Evolutionary conservation across 2,797 vertebrate species (phyloP), one percentile per base, ranked within the genome.

Genomic region (Trichosurus vulpecula): DNA sequence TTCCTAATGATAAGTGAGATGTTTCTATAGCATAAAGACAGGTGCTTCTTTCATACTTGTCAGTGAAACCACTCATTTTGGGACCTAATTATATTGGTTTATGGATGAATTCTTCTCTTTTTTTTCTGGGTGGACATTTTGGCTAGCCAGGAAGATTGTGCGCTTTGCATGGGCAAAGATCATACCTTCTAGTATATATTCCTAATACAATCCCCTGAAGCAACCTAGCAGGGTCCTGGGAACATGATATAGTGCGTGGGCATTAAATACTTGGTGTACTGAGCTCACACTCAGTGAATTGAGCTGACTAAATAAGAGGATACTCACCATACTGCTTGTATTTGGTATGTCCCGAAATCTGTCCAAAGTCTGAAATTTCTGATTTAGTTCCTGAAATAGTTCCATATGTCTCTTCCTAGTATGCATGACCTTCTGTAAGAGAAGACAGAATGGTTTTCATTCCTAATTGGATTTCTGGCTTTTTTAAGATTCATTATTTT

Each of bases 281-380:
- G 66, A n/a, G 5, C 41, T 74, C 16, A 74, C 6, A 74, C 9
- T 87, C 31, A 51, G 41, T 87, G 41, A 87, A 87, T 6, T 27
- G 3, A 87, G 41, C 14, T 1, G 29, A 94, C 0, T 27, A 91
- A 96, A 27, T 25, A 51, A 92, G 25, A 52, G 30, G 2, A 57
- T 96, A 99, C 99, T 99, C 99, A 99, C 99, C 99, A 99, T 99
- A 99, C 99, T 99, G 99, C 99, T 99, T 99, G 99, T 99, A 99
- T 99, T 99, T 99, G 99, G 99, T 99, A 99, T 99, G 99, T 99
- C 99, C 99, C 99, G 99, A 99, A 99, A 99, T 99, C 99, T 99
- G 99, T 99, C 99, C 99, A 99, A 99, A 98, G 99, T 99, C 99
- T 99, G 99, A 99, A 99, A 99, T 99, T 99, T 99, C 99, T 99